Percentiles rank a stretch among this genome's conserved stretches.
phyloP scores from a whole-genome alignment of 2,113 vertebrate genomes.

The Caretta caretta region DNA sequence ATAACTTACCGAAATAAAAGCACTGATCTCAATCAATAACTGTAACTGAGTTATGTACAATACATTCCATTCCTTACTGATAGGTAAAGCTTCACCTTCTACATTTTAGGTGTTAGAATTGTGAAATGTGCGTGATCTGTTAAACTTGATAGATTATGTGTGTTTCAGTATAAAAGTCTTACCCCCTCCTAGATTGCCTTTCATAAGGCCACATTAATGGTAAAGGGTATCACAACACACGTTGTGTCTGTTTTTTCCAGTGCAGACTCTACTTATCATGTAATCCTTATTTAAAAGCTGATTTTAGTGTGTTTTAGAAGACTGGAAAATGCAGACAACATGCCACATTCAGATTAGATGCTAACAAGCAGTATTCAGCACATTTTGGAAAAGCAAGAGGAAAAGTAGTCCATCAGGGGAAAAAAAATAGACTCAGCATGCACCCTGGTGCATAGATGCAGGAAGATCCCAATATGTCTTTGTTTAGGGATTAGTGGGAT shows the following conservation, averaged over 20 bases:
- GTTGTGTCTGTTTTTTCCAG: neutral
- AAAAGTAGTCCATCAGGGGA: neutral
- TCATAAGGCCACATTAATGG: neutral
- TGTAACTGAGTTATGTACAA: neutral
- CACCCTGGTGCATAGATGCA: neutral
- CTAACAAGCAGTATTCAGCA: neutral
- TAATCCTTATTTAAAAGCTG: neutral
- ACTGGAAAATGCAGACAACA: neutral
- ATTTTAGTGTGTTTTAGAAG: neutral
- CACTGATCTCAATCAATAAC: neutral
- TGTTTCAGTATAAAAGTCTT: neutral
- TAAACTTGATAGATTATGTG: neutral
- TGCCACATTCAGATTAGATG: neutral
- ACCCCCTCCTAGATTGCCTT: neutral
- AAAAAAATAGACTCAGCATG: neutral
- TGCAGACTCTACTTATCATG: neutral
- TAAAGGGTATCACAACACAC: neutral
- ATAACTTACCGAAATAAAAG: neutral
- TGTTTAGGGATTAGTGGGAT: neutral
- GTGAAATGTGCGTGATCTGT: constrained; percentile 2
- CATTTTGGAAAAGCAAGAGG: neutral
- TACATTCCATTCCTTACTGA: neutral
- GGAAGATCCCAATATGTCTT: neutral
- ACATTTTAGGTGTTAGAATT: neutral
- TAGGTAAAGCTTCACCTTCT: constrained; percentile 1